Evolutionary conservation across 1,140 invertebrate species (phyloP).

Genomic region (Caerostris extrusa): DNA sequence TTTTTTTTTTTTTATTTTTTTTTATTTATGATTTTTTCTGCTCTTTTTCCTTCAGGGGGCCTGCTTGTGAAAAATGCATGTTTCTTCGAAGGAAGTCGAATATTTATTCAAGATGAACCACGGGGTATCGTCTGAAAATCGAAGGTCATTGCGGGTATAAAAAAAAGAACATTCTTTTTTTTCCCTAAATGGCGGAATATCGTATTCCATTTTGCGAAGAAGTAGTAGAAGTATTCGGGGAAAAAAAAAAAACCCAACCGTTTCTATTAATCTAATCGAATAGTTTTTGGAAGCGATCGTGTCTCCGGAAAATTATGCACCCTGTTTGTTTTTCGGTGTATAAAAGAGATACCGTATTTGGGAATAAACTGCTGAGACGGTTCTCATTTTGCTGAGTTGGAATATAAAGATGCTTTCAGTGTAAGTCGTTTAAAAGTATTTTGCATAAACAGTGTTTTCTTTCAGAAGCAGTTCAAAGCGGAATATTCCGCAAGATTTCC

Average conservation of each 20-base stretch:
- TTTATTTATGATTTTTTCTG: too few species aligned
- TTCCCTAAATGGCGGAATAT: not conserved
- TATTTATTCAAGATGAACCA: conserved; percentile 34
- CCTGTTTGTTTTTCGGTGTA: not conserved
- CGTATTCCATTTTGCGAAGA: not conserved
- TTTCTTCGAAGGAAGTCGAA: conserved; percentile 5
- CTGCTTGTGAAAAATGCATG: conserved; percentile 65
- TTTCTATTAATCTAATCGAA: not conserved
- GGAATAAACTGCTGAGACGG: not conserved
- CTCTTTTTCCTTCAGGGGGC: not conserved
- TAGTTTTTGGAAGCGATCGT: not conserved
- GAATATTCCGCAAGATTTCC: too few species aligned
- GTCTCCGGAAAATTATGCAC: not conserved
- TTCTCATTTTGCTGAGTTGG: not conserved
- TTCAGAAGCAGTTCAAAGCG: not conserved
- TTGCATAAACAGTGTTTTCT: not conserved
- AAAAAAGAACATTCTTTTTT: not conserved
- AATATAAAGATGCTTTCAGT: not conserved
- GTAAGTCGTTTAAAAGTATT: not conserved
- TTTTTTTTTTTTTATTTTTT: not conserved
- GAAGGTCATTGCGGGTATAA: not conserved
- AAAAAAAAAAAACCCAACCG: not conserved
- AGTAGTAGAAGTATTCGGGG: not conserved
- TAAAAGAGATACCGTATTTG: not conserved
- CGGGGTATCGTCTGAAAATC: conserved; percentile 40